Evolutionary conservation across 2,888 invertebrate species (phyloP).

Genomic region (Anorthoa munda): DNA sequence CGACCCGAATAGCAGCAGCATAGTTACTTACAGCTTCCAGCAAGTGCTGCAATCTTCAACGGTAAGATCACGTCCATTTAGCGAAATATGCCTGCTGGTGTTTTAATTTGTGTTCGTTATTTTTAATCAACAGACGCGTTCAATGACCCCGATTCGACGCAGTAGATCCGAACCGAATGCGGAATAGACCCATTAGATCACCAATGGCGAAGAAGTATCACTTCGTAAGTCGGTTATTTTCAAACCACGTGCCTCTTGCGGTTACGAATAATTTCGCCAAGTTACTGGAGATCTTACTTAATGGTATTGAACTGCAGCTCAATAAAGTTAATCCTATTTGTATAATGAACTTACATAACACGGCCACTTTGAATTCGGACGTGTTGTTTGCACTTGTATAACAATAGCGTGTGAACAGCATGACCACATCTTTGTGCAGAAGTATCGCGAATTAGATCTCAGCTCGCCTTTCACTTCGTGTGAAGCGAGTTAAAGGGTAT

Average conservation of each 20-base stretch:
- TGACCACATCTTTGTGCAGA: constrained; percentile 80
- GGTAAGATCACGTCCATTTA: constrained; percentile 65
- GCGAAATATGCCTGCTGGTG: constrained; percentile 67
- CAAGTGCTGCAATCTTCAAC: constrained; percentile 55
- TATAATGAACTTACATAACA: constrained; percentile 78
- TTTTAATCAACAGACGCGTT: constrained; percentile 78
- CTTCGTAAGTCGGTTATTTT: constrained; percentile 60
- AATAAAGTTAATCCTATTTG: constrained; percentile 69
- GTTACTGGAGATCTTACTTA: not conserved
- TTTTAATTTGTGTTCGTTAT: constrained; percentile 76
- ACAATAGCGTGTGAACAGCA: constrained; percentile 83
- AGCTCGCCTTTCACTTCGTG: constrained; percentile 86
- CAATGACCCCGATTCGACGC: constrained; percentile 76
- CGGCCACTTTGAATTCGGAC: constrained; percentile 74
- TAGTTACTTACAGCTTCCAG: constrained; percentile 30
- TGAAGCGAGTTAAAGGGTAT: constrained; percentile 81
- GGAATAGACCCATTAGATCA: constrained; percentile 67
- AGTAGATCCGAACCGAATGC: constrained; percentile 72
- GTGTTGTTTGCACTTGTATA: constrained; percentile 74
- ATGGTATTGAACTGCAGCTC: constrained; percentile 13
- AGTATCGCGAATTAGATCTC: constrained; percentile 79
- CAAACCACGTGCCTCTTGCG: constrained; percentile 19
- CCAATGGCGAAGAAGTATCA: constrained; percentile 61
- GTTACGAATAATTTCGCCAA: constrained; percentile 15
- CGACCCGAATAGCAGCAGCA: constrained; percentile 51